Conservation (phyloP, 2,797 vertebrate genomes). For the Macroramphosus scolopax region DNA sequence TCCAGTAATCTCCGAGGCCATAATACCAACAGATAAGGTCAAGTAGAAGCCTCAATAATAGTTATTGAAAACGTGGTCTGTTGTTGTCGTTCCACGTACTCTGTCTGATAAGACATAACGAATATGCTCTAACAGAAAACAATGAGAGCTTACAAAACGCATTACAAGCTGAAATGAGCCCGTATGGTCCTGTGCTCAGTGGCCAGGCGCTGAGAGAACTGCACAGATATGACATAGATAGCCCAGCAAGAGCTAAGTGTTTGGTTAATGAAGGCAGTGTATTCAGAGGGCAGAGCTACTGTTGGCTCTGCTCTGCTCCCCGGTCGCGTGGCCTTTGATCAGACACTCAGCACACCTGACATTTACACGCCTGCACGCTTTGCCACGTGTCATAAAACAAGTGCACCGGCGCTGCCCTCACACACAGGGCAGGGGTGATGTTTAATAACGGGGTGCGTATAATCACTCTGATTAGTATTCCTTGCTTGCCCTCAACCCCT, state of each 20-base stretch:
- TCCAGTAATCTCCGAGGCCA: conserved; percentile 61
- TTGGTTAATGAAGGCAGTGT: conserved; percentile 68
- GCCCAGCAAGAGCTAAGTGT: conserved; percentile 55
- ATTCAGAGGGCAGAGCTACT: conserved; percentile 70
- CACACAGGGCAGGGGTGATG: conserved; percentile 87
- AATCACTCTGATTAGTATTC: conserved; percentile 99
- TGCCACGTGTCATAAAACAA: conserved; percentile 80
- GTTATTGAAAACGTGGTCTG: conserved; percentile 55
- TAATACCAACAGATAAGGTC: conserved; percentile 56
- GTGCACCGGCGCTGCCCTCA: conserved; percentile 62
- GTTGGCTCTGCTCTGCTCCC: conserved; percentile 73
- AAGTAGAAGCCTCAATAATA: conserved; percentile 37
- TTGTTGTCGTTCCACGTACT: conserved; percentile 40
- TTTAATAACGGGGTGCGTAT: conserved; percentile 97
- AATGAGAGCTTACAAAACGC: conserved; percentile 27
- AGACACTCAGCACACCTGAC: conserved; percentile 85
- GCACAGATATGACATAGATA: conserved; percentile 31
- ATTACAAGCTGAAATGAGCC: conserved; percentile 30
- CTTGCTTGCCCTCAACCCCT: conserved; percentile 83
- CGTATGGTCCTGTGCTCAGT: not conserved
- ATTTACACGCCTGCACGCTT: conserved; percentile 88
- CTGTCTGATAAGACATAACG: conserved; percentile 36
- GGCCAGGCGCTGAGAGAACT: conserved; percentile 4
- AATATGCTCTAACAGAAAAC: conserved; percentile 51
- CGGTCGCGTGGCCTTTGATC: conserved; percentile 77